Base-by-base conservation (phyloP, 2,888 invertebrate species). In the Acrocyrtus sp. region DNA sequence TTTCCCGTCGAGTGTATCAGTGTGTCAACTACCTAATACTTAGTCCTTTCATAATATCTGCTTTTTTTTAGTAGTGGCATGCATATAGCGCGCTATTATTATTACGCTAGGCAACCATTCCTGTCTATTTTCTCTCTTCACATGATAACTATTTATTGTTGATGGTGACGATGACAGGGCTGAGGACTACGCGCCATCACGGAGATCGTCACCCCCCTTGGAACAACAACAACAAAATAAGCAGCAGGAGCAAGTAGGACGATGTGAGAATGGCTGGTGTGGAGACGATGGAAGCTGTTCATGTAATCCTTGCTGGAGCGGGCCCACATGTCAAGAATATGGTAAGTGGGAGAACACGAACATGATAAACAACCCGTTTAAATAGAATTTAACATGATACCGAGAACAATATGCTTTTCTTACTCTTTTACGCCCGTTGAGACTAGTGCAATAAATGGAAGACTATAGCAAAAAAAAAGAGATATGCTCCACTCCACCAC, bases 231-330 rank as follows among this genome's bases (percentile, higher is more conserved):
- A 39, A 39, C 39, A 39, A 27, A n/a, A n/a, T n/a, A n/a, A n/a
- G 34, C 50, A 54, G 53, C 51, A 58, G 51, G 22, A 34, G 50
- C 39, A 68, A 63, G 57, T 50, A 21, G 29, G 56, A 26, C 69
- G 56, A 15, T 72, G 72, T 72, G 72, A 65, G 50, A 78, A 80
- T 67, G 80, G 80, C 0, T 78, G 76, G 77, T 79, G 81, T 67
- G 58, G 56, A n/a, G 74, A 78, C 41, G 78, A 78, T 41, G 76
- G 77, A 22, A 72, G 47, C 47, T 81, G 81, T 58, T 70, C 73
- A 12, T 81, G 81, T 72, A 80, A 81, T 75, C 81, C 81, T 34
- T 81, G 81, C 57, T 81, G 81, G 81, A 75, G 75, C 53, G 81
- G 81, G 43, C 67, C 77, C 47, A 76, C 77, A 48, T 81, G 81